These are phyloP conservation scores for Melierax canorus DNA, from an alignment of 2,113 vertebrate species.

Conservation along the genomic window DNA sequence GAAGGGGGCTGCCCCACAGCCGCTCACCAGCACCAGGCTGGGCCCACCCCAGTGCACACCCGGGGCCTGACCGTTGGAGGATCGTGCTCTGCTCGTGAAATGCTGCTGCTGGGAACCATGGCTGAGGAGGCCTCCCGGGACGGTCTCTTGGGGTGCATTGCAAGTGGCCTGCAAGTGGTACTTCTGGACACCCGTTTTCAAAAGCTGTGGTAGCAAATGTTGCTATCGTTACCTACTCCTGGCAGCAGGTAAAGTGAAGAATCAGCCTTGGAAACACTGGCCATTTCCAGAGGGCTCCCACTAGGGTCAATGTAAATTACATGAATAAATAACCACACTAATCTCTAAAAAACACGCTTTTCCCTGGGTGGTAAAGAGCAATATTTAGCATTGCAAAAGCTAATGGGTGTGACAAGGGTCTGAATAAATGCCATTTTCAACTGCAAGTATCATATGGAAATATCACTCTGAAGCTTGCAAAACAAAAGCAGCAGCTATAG, in stretches of 20 bases:
- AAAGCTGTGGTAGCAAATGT: background rate
- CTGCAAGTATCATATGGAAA: background rate
- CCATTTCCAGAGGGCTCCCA: background rate
- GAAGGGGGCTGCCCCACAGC: background rate
- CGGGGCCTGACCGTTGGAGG: fast-evolving
- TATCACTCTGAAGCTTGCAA: background rate
- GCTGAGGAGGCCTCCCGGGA: background rate
- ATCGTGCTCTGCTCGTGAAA: background rate
- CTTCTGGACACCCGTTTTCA: background rate
- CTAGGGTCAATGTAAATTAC: background rate
- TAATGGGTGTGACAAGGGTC: background rate
- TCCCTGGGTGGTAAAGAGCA: background rate
- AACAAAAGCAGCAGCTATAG: background rate
- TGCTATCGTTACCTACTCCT: background rate
- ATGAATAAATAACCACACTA: background rate
- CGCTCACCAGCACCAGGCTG: fast-evolving
- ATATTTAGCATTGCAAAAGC: background rate
- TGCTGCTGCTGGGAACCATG: background rate
- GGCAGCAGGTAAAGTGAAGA: background rate
- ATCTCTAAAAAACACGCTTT: background rate
- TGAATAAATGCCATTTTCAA: background rate
- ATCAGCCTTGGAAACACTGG: background rate
- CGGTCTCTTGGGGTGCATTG: background rate
- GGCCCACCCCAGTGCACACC: background rate
- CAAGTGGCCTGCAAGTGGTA: background rate